Base-by-base conservation (phyloP, 2,797 vertebrate genomes). In the Muscicapa comitata region DNA sequence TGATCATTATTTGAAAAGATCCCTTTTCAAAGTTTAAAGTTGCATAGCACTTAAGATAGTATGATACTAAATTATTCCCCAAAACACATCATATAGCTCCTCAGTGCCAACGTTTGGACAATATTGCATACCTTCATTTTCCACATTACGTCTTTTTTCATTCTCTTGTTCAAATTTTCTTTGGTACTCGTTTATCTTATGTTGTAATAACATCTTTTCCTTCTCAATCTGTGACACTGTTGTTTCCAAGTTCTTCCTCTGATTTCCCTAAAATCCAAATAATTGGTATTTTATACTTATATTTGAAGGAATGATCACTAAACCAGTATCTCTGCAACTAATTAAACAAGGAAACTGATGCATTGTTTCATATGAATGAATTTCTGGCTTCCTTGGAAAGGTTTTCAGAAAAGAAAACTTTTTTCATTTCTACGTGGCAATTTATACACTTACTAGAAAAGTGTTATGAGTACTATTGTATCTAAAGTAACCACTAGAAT, bases 141-240 rank as follows among this genome's bases (percentile, higher is more conserved):
- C 99, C 95, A 98, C 85, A 96, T 99, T 99, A 71, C 99, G 98
- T 59, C 99, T 98, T 97, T 98, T 99, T 94, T 99, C 99, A 71
- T 98, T 99, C 93, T 99, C 99, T 96, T 99, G 99, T 86, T 99
- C 99, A 67, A 98, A 98, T 98, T 99, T 99, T 98, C 99, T 99
- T 98, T 99, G 99, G 98, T 98, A 98, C 61, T 99, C 99, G 1
- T 98, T 98, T 97, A 98, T 97, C 96, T 98, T 98, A 97, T 99
- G 99, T 95, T 99, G 99, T 66, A 98, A 93, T 94, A 99, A 98
- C 95, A 99, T 98, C 97, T 99, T 99, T 90, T 99, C 99, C 95
- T 99, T 99, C 97, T 99, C 99, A 98, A 99, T 98, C 94, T 98
- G 98, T 97, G 99, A 99, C 80, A 98, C 79, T 63, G 98, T 97